Conservation (phyloP, 2,797 vertebrate genomes). For the Darevskia nairensis region DNA sequence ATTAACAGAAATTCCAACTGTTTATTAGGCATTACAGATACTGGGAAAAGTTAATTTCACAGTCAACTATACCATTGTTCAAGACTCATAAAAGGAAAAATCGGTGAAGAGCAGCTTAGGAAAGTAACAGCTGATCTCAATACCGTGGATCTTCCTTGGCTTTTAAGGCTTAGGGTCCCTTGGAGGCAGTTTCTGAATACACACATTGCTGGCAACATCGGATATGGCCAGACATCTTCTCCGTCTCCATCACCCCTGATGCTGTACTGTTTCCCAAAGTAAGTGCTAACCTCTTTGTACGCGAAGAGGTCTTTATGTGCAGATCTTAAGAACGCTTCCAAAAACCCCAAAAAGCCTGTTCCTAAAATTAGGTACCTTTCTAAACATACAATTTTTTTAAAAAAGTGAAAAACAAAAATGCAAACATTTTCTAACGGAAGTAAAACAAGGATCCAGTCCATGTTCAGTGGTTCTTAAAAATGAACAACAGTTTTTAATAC, state of each 20-base stretch:
- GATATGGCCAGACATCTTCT: constrained; percentile 7
- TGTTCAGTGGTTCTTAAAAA: constrained; percentile 30
- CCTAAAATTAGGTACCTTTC: constrained; percentile 44
- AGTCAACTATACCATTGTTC: constrained; percentile 79
- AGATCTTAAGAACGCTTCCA: constrained; percentile 31
- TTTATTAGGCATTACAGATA: constrained; percentile 85
- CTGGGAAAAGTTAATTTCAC: constrained; percentile 78
- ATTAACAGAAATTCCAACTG: constrained; percentile 74
- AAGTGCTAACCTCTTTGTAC: constrained; percentile 4
- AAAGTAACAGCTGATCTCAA: constrained; percentile 58
- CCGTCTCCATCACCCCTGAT: neutral
- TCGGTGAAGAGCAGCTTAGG: constrained; percentile 68
- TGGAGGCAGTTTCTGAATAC: constrained; percentile 32
- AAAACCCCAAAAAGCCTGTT: neutral
- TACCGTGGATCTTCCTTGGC: constrained; percentile 20
- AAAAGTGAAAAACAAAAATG: constrained; percentile 43
- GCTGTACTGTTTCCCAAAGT: constrained; percentile 33
- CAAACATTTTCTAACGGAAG: constrained; percentile 44
- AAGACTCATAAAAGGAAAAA: constrained; percentile 57
- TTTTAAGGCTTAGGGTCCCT: constrained; percentile 21
- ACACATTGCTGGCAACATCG: constrained; percentile 26
- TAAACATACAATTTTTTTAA: constrained; percentile 32
- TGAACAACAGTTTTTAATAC: constrained; percentile 4
- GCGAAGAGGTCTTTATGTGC: neutral
- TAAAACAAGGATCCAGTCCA: constrained; percentile 47